These are phyloP conservation scores for Cheilosia scutellata DNA, from an alignment of 2,888 invertebrate species.

Conservation along the genomic window DNA sequence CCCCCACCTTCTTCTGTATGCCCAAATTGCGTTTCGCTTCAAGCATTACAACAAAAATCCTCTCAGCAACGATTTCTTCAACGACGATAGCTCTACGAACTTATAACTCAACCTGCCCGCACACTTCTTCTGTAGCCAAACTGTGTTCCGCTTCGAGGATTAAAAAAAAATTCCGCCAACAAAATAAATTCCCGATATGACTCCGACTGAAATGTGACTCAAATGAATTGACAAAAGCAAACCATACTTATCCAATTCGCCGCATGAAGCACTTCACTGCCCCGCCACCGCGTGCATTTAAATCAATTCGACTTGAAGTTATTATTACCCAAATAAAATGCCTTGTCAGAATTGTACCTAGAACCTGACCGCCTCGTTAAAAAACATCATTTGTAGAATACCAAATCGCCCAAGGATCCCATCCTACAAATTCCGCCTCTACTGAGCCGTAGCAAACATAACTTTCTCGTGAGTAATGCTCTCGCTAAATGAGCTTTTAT, in stretches of 20 bases:
- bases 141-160: too few species aligned
- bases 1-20: too few species aligned
- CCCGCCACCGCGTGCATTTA: slow-evolving; percentile 33
- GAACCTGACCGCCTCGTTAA: slow-evolving; percentile 55
- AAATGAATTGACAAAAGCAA: neutral
- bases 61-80: too few species aligned
- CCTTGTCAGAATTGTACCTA: slow-evolving; percentile 5
- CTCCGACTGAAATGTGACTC: too few species aligned
- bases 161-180: neutral
- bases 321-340: slow-evolving; percentile 46
- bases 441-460: slow-evolving; percentile 42
- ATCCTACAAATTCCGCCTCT: slow-evolving; percentile 8
- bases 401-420: slow-evolving; percentile 43
- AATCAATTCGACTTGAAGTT: slow-evolving; percentile 50
- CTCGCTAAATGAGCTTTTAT: slow-evolving; percentile 72
- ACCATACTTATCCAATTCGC: neutral
- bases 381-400: slow-evolving; percentile 59
- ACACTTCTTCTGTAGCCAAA: too few species aligned
- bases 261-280: neutral
- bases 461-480: slow-evolving; percentile 67
- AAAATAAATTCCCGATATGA: neutral
- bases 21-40: too few species aligned
- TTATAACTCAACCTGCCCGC: too few species aligned
- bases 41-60: too few species aligned
- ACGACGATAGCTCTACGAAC: too few species aligned